Evolutionary conservation across 2,797 vertebrate species (phyloP).

Genomic region (Psittacula echo): DNA sequence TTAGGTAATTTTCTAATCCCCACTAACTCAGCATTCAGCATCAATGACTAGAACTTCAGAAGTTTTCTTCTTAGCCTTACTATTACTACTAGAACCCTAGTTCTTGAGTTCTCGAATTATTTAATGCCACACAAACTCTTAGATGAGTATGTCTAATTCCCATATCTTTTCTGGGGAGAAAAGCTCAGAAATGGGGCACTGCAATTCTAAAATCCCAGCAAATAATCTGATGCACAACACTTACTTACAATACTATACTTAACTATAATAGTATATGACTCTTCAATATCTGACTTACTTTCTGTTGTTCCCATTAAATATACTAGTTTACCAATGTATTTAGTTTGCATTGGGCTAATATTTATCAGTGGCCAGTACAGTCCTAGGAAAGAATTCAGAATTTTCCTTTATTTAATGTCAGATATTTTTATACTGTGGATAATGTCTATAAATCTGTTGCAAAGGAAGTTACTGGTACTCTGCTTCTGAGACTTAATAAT

Average conservation of each 20-base stretch:
- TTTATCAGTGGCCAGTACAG: neutral
- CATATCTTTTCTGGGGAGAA: neutral
- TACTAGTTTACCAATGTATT: neutral
- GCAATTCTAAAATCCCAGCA: neutral
- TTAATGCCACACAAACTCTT: neutral
- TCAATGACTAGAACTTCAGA: neutral
- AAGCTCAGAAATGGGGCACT: neutral
- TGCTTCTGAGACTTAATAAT: neutral
- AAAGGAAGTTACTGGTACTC: neutral
- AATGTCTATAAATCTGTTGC: neutral
- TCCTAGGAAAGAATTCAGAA: neutral
- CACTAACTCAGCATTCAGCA: neutral
- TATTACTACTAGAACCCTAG: neutral
- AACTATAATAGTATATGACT: neutral
- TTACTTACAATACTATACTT: neutral
- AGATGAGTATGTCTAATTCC: neutral
- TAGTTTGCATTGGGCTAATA: neutral
- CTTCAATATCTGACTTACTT: neutral
- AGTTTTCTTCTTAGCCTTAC: neutral
- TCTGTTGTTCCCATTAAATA: neutral
- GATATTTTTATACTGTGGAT: neutral
- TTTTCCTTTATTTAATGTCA: neutral
- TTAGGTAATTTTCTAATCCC: neutral
- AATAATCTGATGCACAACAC: neutral
- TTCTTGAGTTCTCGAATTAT: neutral